Conservation (phyloP, 2,113 vertebrate genomes). For the Tricholaema leucomelas region DNA sequence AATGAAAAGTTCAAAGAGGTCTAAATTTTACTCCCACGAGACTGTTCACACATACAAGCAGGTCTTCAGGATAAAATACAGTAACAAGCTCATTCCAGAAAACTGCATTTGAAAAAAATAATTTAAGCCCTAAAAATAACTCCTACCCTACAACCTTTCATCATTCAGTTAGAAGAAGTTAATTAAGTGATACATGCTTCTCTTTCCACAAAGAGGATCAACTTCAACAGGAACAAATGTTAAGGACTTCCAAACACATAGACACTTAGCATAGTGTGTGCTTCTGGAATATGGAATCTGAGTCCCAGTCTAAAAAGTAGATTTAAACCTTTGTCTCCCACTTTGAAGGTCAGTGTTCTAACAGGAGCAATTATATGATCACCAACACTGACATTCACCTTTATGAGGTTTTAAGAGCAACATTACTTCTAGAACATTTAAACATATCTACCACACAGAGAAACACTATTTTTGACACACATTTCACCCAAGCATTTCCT, state of each 20-base stretch:
- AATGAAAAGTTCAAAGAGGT: background rate
- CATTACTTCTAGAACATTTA: background rate
- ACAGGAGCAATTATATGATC: background rate
- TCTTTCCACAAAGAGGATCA: background rate
- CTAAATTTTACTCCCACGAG: background rate
- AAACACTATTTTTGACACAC: background rate
- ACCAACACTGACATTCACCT: background rate
- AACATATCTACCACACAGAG: background rate
- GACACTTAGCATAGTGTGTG: accelerated
- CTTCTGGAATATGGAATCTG: background rate
- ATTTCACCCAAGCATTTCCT: background rate
- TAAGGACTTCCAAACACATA: background rate
- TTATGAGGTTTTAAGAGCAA: background rate
- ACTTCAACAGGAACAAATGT: background rate
- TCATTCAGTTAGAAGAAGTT: background rate
- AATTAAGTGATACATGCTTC: background rate
- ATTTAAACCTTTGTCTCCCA: background rate
- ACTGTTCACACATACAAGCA: background rate
- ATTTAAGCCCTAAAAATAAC: background rate
- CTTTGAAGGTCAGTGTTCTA: background rate
- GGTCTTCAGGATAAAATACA: background rate
- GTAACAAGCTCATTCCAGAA: background rate
- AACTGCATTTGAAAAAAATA: background rate
- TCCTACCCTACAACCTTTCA: background rate
- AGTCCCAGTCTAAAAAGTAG: background rate